Percentiles rank a stretch among this genome's conserved stretches.
These are phyloP conservation scores for Acipenser transmontanus DNA, from an alignment of 2,797 vertebrate genomes.

Conservation along the genomic window DNA sequence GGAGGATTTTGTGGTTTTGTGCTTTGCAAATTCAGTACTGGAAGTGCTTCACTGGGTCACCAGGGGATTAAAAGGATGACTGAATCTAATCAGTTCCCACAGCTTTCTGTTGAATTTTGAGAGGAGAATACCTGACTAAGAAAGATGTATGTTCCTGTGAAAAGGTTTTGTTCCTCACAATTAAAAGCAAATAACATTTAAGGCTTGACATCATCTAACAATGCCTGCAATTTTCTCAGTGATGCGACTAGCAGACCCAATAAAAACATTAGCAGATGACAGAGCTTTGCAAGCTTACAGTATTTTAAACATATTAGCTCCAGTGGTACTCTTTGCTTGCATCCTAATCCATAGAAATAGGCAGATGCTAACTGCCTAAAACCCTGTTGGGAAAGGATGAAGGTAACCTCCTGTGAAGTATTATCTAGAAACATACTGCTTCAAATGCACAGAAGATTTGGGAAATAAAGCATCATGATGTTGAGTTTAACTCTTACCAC, in stretches of 20 bases:
- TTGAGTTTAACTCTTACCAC: too few species aligned
- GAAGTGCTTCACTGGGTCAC: slow-evolving; percentile 2
- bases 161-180: not conserved
- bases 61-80: slow-evolving; percentile 1
- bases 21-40: not conserved
- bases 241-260: not conserved
- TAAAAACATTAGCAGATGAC: not conserved
- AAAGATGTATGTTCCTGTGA: not conserved
- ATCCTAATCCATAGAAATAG: slow-evolving; percentile 1
- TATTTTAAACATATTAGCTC: not conserved
- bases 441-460: not conserved
- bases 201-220: not conserved
- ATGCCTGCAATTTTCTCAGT: too few species aligned
- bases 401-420: slow-evolving; percentile 14
- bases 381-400: slow-evolving; percentile 6
- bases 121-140: too few species aligned
- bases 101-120: not conserved
- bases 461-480: too few species aligned
- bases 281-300: not conserved
- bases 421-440: slow-evolving; percentile 10
- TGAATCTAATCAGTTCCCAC: not conserved
- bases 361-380: slow-evolving; percentile 15
- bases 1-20: not conserved
- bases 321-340: slow-evolving; percentile 9
- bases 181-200: not conserved